Conservation (phyloP, 2,797 vertebrate genomes). For the Cuculus canorus region DNA sequence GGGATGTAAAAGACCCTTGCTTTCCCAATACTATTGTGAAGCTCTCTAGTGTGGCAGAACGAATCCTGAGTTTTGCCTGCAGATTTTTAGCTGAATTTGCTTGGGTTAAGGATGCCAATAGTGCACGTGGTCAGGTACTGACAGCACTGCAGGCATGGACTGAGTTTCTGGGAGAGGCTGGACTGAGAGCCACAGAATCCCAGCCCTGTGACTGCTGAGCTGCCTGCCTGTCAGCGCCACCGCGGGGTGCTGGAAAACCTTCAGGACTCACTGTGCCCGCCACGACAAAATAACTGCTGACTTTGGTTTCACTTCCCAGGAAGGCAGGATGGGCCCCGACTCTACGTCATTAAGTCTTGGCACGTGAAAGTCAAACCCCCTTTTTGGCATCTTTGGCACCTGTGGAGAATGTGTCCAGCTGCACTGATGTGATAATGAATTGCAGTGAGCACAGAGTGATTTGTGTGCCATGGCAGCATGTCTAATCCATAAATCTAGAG, state of each 20-base stretch:
- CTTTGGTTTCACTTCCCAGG: neutral
- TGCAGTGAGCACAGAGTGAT: constrained; percentile 8
- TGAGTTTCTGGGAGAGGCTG: neutral
- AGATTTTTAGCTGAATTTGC: neutral
- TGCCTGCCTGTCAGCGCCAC: neutral
- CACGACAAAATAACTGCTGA: neutral
- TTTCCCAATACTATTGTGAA: neutral
- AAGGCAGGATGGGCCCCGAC: neutral
- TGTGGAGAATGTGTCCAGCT: neutral
- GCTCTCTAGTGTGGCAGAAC: neutral
- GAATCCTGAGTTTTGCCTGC: neutral
- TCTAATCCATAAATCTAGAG: constrained; percentile 54
- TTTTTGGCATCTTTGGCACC: constrained; percentile 8
- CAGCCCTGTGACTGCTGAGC: neutral
- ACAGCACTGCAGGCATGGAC: neutral
- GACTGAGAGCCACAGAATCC: neutral
- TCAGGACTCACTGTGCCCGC: neutral
- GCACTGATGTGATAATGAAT: constrained; percentile 22
- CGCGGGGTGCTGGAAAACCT: neutral
- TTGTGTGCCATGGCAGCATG: constrained; percentile 15
- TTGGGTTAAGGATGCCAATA: neutral
- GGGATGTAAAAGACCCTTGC: neutral
- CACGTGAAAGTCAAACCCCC: neutral
- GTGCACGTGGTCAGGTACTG: neutral
- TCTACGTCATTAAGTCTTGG: constrained; percentile 6